Conservation (phyloP, 2,797 vertebrate species). For the Xerus rutilus region DNA sequence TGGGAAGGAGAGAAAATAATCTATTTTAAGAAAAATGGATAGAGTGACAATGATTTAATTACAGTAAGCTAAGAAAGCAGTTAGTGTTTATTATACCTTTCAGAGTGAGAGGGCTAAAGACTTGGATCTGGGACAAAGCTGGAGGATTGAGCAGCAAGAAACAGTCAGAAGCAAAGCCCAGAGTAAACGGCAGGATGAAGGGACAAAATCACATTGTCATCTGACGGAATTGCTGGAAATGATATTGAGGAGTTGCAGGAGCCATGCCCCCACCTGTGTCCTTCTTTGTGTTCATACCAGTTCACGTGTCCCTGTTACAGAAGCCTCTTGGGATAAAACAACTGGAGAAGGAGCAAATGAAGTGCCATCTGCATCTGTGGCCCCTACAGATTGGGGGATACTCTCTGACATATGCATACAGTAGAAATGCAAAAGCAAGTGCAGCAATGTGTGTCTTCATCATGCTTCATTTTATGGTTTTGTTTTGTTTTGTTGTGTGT, state of each 20-base stretch:
- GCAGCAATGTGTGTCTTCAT: neutral
- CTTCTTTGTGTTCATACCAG: neutral
- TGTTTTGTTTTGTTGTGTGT: neutral
- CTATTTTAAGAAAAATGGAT: constrained; percentile 72
- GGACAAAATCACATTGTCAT: neutral
- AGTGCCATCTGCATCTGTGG: neutral
- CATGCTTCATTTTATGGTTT: neutral
- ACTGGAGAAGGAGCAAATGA: neutral
- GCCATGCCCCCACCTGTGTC: neutral
- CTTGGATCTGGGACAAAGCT: constrained; percentile 12
- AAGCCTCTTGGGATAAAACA: neutral
- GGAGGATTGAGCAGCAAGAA: neutral
- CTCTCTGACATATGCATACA: neutral
- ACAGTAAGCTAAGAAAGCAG: constrained; percentile 44
- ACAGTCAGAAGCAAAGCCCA: constrained; percentile 9
- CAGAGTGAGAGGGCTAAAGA: neutral
- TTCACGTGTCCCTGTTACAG: neutral
- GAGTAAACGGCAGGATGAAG: neutral
- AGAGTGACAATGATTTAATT: constrained; percentile 56
- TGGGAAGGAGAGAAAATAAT: constrained; percentile 66
- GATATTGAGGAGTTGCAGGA: neutral
- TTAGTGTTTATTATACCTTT: neutral
- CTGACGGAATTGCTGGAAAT: neutral
- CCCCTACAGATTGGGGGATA: neutral
- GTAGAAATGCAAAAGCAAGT: neutral